These are phyloP conservation scores for Volucella bombylans DNA, from an alignment of 2,888 invertebrate species.

Conservation along the genomic window DNA sequence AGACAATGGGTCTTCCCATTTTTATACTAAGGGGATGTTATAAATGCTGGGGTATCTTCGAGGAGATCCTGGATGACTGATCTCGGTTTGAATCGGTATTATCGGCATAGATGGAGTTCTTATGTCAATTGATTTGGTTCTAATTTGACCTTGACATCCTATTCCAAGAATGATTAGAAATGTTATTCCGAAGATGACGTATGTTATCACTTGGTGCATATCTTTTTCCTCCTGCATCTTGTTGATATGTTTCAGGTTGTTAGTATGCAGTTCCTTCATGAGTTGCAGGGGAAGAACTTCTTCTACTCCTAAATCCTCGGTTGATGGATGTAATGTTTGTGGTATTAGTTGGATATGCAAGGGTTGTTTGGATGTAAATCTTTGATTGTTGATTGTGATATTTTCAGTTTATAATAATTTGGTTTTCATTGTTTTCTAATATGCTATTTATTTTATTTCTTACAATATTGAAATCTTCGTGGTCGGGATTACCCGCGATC, in stretches of 20 bases:
- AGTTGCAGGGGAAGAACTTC: conserved; percentile 14
- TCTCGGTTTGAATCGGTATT: too few relatives aligned
- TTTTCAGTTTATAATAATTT: conserved; percentile 3
- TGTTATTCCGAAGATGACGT: too few relatives aligned
- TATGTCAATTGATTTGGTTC: too few relatives aligned
- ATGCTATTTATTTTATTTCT: not conserved
- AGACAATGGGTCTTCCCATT: too few relatives aligned
- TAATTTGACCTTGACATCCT: too few relatives aligned
- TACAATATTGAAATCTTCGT: conserved; percentile 1
- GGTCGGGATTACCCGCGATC: conserved; percentile 7
- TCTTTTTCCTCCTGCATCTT: too few relatives aligned
- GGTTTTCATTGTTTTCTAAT: conserved; percentile 11
- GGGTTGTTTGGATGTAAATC: conserved; percentile 3
- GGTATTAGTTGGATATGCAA: conserved; percentile 1
- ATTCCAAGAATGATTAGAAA: too few relatives aligned
- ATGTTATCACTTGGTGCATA: too few relatives aligned
- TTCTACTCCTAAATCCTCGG: conserved; percentile 17
- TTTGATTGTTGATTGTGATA: conserved; percentile 28
- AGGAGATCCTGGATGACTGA: too few relatives aligned
- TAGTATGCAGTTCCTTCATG: conserved; percentile 23
- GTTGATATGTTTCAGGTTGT: conserved; percentile 16
- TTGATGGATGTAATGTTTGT: conserved; percentile 3
- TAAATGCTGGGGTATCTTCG: too few relatives aligned
- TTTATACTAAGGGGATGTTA: too few relatives aligned
- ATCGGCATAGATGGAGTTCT: too few relatives aligned